These are phyloP conservation scores for Cecropterus lyciades DNA, from an alignment of 1,140 invertebrate species.

Conservation along the genomic window DNA sequence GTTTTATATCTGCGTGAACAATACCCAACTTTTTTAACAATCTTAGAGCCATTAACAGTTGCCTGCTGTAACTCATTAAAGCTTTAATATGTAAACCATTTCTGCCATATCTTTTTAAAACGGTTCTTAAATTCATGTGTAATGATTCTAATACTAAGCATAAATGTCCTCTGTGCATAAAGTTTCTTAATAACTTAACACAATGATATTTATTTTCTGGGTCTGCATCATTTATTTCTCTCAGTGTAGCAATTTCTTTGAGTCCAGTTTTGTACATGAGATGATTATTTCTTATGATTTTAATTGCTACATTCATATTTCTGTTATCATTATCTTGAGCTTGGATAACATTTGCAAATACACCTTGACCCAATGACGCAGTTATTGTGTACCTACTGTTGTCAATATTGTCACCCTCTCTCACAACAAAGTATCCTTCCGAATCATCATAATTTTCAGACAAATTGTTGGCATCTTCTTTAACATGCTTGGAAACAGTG, in stretches of 20 bases:
- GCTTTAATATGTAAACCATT: slow-evolving; percentile 99
- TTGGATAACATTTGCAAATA: slow-evolving; percentile 98
- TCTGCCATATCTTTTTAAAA: slow-evolving; percentile 99
- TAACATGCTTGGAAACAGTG: slow-evolving; percentile 89
- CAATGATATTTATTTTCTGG: slow-evolving; percentile 99
- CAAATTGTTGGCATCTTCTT: slow-evolving; percentile 88
- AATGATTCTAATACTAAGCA: slow-evolving; percentile 99
- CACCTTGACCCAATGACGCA: slow-evolving; percentile 98
- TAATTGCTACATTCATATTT: slow-evolving; percentile 97
- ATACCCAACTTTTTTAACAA: slow-evolving; percentile 97
- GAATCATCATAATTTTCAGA: slow-evolving; percentile 99
- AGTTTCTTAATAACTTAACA: slow-evolving; percentile 94
- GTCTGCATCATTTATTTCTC: slow-evolving; percentile 98
- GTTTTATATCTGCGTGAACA: slow-evolving; percentile 99
- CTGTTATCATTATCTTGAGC: slow-evolving; percentile 94
- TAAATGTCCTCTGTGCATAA: slow-evolving; percentile 97
- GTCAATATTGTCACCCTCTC: slow-evolving; percentile 97
- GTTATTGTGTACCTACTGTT: slow-evolving; percentile 94
- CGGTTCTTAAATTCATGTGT: slow-evolving; percentile 95
- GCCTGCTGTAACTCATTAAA: slow-evolving; percentile 98
- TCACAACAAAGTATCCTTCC: slow-evolving; percentile 98
- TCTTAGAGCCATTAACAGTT: slow-evolving; percentile 96
- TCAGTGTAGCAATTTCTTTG: slow-evolving; percentile 97
- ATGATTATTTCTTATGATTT: slow-evolving; percentile 99
- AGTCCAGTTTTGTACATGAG: slow-evolving; percentile 99